These are phyloP conservation scores for Coronaproctus castanopsis DNA, from an alignment of 2,888 invertebrate genomes.

Conservation along the genomic window DNA sequence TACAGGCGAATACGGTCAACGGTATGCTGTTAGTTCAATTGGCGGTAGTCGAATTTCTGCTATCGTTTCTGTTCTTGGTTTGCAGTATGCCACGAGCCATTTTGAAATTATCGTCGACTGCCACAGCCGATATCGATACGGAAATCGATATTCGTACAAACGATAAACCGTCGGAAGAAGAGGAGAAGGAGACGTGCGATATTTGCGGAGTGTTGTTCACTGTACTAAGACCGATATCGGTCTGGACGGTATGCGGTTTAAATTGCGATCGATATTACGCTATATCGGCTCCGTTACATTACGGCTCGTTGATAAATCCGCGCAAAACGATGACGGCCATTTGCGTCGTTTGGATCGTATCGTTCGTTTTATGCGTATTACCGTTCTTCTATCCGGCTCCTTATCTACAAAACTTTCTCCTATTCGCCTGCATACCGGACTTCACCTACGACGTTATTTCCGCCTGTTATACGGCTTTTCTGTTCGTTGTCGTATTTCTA, in stretches of 20 bases:
- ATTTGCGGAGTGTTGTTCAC: conserved; percentile 46
- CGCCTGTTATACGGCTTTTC: conserved; percentile 42
- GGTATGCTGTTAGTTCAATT: conserved; percentile 24
- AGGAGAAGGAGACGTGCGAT: conserved; percentile 27
- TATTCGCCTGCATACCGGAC: conserved; percentile 45
- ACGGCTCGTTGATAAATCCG: conserved; percentile 52
- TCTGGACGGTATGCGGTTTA: conserved; percentile 61
- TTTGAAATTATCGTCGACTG: neutral
- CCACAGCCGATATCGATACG: no score
- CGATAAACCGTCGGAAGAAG: conserved; percentile 20
- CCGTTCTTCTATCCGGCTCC: conserved; percentile 39
- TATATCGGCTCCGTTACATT: conserved; percentile 58
- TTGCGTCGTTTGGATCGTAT: conserved; percentile 43
- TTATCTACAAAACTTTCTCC: conserved; percentile 33
- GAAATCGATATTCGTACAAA: no score
- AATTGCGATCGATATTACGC: conserved; percentile 55
- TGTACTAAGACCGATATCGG: conserved; percentile 47
- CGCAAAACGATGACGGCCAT: conserved; percentile 35
- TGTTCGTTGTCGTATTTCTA: conserved; percentile 41
- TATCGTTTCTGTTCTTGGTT: conserved; percentile 1
- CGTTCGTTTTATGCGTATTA: conserved; percentile 32
- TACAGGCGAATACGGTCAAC: conserved; percentile 33
- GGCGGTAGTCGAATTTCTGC: conserved; percentile 9
- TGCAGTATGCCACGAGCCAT: conserved; percentile 8
- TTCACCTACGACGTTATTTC: conserved; percentile 35